phyloP scores from a whole-genome alignment of 2,113 vertebrate genomes.

The Prietella phreatophila region DNA sequence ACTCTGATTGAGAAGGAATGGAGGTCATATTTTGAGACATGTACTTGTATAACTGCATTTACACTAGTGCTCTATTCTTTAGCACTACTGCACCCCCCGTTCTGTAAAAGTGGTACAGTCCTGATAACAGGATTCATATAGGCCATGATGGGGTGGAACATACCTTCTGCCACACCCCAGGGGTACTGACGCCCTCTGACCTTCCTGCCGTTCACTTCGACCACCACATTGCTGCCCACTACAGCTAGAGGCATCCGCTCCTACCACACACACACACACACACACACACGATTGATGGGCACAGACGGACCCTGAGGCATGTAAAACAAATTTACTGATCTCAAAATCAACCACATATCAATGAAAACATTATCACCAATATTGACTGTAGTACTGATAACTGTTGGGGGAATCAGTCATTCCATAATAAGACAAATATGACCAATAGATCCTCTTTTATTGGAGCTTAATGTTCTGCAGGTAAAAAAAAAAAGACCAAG shows the following conservation, averaged over 20 bases:
- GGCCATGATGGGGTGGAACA: constrained; percentile 32
- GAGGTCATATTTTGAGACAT: background rate
- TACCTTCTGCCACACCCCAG: constrained; percentile 82
- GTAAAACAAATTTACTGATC: too few species aligned
- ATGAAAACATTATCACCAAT: too few species aligned
- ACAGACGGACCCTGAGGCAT: too few species aligned
- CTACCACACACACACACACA: constrained; percentile 52
- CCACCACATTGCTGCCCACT: constrained; percentile 76
- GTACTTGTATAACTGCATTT: background rate
- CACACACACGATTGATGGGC: background rate
- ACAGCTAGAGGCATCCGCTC: constrained; percentile 79
- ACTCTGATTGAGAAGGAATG: constrained; percentile 25
- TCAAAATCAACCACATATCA: too few species aligned
- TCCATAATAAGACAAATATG: too few species aligned
- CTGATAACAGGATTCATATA: background rate
- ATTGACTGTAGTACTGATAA: too few species aligned
- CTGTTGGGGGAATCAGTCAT: too few species aligned
- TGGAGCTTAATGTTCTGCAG: background rate
- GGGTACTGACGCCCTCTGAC: constrained; percentile 81
- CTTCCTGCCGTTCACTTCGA: constrained; percentile 78
- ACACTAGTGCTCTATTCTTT: background rate
- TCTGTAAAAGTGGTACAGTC: constrained; percentile 23
- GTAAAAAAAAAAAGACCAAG: background rate
- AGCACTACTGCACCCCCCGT: constrained; percentile 6
- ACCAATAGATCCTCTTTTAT: too few species aligned